These are phyloP conservation scores for Hyles vespertilio DNA, from an alignment of 1,140 invertebrate species.

Conservation along the genomic window DNA sequence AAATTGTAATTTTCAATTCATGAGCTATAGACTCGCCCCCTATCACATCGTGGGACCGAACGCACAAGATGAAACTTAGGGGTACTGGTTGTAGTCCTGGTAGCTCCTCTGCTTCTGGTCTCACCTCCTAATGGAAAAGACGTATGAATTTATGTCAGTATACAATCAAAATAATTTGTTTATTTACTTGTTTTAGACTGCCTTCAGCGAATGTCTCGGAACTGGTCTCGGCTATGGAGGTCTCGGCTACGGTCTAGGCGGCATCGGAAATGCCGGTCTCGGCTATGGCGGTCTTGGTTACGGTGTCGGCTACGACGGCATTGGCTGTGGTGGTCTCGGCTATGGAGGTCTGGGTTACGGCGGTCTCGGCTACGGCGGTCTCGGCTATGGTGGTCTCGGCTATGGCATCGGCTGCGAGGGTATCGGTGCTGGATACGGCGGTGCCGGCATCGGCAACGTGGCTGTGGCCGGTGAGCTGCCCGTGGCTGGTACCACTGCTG, in stretches of 20 bases:
- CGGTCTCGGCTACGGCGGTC: slow-evolving; percentile 9
- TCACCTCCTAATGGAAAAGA: too few relatives aligned
- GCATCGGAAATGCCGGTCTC: too few relatives aligned
- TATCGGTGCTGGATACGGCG: slow-evolving; percentile 9
- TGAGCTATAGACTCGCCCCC: background rate
- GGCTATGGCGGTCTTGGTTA: background rate
- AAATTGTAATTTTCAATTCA: too few relatives aligned
- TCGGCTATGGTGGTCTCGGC: slow-evolving; percentile 8
- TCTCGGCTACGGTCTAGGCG: background rate
- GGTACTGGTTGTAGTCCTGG: too few relatives aligned
- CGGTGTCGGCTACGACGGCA: slow-evolving; percentile 8
- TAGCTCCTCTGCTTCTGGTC: too few relatives aligned
- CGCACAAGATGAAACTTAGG: too few relatives aligned
- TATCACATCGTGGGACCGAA: too few relatives aligned
- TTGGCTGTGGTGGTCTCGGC: background rate
- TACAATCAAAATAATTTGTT: too few relatives aligned
- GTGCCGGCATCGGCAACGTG: slow-evolving; percentile 9
- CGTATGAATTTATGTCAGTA: too few relatives aligned
- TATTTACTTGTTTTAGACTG: too few relatives aligned
- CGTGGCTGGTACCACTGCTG: slow-evolving; percentile 18
- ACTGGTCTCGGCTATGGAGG: too few relatives aligned
- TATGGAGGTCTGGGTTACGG: background rate
- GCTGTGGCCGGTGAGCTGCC: slow-evolving; percentile 20
- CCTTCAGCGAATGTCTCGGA: too few relatives aligned
- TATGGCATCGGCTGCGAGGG: slow-evolving; percentile 14